Conservation (phyloP, 2,888 invertebrate genomes). For the Hirtodrosophila trivittata region DNA sequence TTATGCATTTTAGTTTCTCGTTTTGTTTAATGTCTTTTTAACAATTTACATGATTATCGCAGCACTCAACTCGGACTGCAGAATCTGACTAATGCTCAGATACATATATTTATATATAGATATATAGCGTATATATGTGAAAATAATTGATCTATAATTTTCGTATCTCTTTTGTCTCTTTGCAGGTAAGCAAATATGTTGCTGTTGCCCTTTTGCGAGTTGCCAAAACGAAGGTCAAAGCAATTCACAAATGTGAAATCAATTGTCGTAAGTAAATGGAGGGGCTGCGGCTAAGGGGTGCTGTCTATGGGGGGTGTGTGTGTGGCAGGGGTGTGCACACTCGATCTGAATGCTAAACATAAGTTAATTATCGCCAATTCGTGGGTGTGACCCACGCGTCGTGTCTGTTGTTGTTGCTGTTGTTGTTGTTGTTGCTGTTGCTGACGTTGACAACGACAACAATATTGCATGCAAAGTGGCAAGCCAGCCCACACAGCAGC, state of each 20-base stretch:
- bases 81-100: conserved; percentile 7
- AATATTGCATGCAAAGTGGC: conserved; percentile 38
- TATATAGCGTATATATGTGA: neutral
- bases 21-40: conserved; percentile 22
- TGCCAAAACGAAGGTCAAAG: conserved; percentile 10
- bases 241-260: neutral
- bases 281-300: neutral
- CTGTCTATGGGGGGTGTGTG: neutral
- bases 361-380: conserved; percentile 58
- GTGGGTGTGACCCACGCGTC: conserved; percentile 70
- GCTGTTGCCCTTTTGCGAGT: conserved; percentile 1
- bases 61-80: neutral
- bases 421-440: conserved; percentile 14
- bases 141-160: conserved; percentile 20
- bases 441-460: conserved; percentile 12
- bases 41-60: conserved; percentile 12
- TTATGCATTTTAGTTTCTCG: conserved; percentile 37
- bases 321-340: conserved; percentile 1
- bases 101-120: neutral
- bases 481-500: conserved; percentile 36
- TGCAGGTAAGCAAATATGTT: conserved; percentile 50
- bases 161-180: conserved; percentile 23
- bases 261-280: conserved; percentile 2
- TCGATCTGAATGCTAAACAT: conserved; percentile 39
- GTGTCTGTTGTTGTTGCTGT: conserved; percentile 15